A percentile compares a stretch with the other conserved stretches of the same genome.
These are phyloP conservation scores for Momotus momota DNA, from an alignment of 2,797 vertebrate species.

Conservation along the genomic window DNA sequence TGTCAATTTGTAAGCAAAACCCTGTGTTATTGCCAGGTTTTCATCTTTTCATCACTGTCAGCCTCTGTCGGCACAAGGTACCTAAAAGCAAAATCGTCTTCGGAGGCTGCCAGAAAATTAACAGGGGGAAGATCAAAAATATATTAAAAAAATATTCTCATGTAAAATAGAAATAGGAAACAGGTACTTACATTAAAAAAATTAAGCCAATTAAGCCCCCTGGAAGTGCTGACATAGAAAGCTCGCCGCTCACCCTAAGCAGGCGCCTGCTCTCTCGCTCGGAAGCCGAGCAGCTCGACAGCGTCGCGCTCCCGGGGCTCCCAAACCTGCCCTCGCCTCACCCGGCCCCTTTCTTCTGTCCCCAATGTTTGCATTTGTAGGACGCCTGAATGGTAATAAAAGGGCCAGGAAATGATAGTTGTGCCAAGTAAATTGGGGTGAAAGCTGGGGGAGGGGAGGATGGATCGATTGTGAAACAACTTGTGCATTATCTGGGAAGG, in stretches of 20 bases:
- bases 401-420: slow-evolving; percentile 54
- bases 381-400: slow-evolving; percentile 26
- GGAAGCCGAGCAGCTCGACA: background rate
- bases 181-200: slow-evolving; percentile 28
- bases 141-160: background rate
- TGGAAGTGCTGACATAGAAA: slow-evolving; percentile 1
- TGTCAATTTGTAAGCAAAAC: slow-evolving; percentile 67
- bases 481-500: slow-evolving; percentile 51
- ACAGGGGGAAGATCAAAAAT: background rate
- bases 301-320: background rate
- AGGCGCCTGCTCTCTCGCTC: background rate
- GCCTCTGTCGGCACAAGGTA: background rate
- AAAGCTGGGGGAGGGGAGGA: slow-evolving; percentile 54
- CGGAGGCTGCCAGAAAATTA: slow-evolving; percentile 14
- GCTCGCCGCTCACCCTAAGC: background rate
- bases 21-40: slow-evolving; percentile 11
- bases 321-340: slow-evolving; percentile 1
- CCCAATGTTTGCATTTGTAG: slow-evolving; percentile 56
- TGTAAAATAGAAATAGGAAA: background rate
- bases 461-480: slow-evolving; percentile 57
- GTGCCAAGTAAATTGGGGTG: slow-evolving; percentile 65
- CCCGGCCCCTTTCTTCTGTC: slow-evolving; percentile 8
- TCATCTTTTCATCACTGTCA: slow-evolving; percentile 40
- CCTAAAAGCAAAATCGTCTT: background rate
- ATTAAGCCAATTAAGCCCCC: slow-evolving; percentile 25